Conservation (phyloP, 2,888 invertebrate genomes). For the Sympetrum striolatum region DNA sequence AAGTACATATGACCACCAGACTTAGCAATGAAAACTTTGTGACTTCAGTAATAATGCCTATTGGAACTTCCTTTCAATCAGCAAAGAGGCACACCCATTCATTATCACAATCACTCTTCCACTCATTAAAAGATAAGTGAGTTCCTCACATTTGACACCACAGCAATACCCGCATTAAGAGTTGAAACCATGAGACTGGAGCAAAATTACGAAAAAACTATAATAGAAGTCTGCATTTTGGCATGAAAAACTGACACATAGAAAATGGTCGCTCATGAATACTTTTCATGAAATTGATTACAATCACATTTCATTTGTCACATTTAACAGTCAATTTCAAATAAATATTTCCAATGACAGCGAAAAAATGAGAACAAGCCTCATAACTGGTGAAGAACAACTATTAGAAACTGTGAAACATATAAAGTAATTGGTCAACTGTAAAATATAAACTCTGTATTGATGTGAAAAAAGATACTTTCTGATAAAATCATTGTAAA, state of each 20-base stretch:
- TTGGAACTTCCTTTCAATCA: constrained; percentile 40
- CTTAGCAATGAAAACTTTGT: constrained; percentile 40
- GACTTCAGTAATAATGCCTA: constrained; percentile 36
- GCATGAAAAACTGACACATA: constrained; percentile 41
- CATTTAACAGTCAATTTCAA: constrained; percentile 21
- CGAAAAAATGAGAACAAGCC: constrained; percentile 31
- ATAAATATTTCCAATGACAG: constrained; percentile 37
- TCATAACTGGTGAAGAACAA: constrained; percentile 37
- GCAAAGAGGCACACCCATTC: constrained; percentile 16
- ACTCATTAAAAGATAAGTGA: constrained; percentile 23
- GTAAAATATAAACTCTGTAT: constrained; percentile 42
- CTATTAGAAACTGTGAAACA: constrained; percentile 40
- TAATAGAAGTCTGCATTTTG: constrained; percentile 41
- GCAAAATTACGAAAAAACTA: constrained; percentile 29
- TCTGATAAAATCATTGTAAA: constrained; percentile 39
- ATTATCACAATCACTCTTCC: constrained; percentile 12
- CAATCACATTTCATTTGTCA: constrained; percentile 42
- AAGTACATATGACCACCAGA: constrained; percentile 44
- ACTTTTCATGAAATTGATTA: constrained; percentile 33
- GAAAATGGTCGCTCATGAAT: constrained; percentile 39
- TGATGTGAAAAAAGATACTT: constrained; percentile 4
- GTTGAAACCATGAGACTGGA: constrained; percentile 40
- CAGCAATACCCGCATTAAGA: constrained; percentile 42
- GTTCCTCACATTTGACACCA: constrained; percentile 44
- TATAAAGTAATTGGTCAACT: constrained; percentile 44